Percentiles rank a stretch among this genome's conserved stretches.
Evolutionary conservation across 2,888 invertebrate species (phyloP).

Genomic region (Therioaphis trifolii): DNA sequence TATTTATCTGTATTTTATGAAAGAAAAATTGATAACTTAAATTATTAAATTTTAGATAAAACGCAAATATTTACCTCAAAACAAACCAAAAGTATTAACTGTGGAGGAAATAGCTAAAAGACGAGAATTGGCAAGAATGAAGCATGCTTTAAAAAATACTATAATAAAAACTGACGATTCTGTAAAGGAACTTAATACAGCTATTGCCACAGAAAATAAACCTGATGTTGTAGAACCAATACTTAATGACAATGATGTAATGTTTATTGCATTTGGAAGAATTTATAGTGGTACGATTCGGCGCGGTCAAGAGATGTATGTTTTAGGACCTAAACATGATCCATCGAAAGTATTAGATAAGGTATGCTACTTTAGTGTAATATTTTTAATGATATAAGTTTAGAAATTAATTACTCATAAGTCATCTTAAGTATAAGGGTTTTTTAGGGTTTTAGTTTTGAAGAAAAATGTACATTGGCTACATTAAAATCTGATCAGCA

Average conservation of each 20-base stretch:
- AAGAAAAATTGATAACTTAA: background rate
- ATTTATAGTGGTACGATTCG: constrained; percentile 88
- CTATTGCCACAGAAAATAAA: constrained; percentile 23
- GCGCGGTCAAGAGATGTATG: constrained; percentile 81
- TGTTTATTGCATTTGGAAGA: constrained; percentile 91
- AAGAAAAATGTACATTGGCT: constrained; percentile 71
- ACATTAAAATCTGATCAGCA: constrained; percentile 76
- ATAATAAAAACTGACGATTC: constrained; percentile 24
- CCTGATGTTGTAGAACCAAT: constrained; percentile 58
- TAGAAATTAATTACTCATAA: constrained; percentile 5
- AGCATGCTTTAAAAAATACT: constrained; percentile 38
- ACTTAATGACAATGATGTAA: constrained; percentile 70
- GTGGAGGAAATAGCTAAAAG: constrained; percentile 79
- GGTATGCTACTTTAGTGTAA: constrained; percentile 63
- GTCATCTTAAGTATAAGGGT: background rate
- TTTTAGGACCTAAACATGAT: constrained; percentile 89
- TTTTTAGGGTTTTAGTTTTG: constrained; percentile 66
- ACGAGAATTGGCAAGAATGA: constrained; percentile 70
- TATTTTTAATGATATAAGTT: background rate
- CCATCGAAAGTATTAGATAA: constrained; percentile 74
- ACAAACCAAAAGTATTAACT: constrained; percentile 81
- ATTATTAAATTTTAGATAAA: constrained; percentile 70
- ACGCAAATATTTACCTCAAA: constrained; percentile 79
- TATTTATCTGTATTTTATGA: background rate
- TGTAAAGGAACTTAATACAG: constrained; percentile 63